Percentiles rank a stretch among this genome's conserved stretches.
phyloP scores from a whole-genome alignment of 2,888 invertebrate genomes.

The Hemistola chrysoprasaria region DNA sequence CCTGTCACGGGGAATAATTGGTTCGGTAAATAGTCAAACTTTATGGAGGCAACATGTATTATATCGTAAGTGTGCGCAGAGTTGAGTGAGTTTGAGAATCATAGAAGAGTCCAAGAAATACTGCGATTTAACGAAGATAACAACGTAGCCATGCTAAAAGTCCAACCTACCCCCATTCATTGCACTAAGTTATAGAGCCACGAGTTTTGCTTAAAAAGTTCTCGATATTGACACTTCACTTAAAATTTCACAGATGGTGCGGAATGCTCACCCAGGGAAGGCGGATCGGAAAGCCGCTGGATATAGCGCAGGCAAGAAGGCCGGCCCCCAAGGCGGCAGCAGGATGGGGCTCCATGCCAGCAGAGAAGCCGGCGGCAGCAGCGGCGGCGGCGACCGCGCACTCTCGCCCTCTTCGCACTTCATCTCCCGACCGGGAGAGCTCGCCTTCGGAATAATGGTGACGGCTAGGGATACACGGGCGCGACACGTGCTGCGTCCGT shows the following conservation, averaged over 20 bases:
- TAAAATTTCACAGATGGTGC: slow-evolving; percentile 19
- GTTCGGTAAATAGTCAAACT: slow-evolving; percentile 17
- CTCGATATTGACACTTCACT: slow-evolving; percentile 19
- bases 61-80: too few species aligned
- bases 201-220: too few species aligned
- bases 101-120: too few species aligned
- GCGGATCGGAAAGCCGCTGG: slow-evolving; percentile 87
- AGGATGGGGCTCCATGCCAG: slow-evolving; percentile 89
- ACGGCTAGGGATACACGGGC: slow-evolving; percentile 56
- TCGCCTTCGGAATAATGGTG: slow-evolving; percentile 78
- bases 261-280: slow-evolving; percentile 86
- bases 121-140: too few species aligned
- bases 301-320: slow-evolving; percentile 87
- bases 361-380: slow-evolving; percentile 83
- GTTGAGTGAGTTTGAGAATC: too few species aligned
- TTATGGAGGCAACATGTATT: too few species aligned
- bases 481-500: slow-evolving; percentile 75
- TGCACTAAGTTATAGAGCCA: too few species aligned
- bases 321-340: slow-evolving; percentile 89
- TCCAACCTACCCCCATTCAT: too few species aligned
- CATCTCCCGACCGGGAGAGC: slow-evolving; percentile 79
- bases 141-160: too few species aligned
- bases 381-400: slow-evolving; percentile 68
- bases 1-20: slow-evolving; percentile 15
- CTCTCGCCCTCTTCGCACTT: slow-evolving; percentile 75